Conservation (phyloP, 2,888 invertebrate species). For the Plagodis pulveraria region DNA sequence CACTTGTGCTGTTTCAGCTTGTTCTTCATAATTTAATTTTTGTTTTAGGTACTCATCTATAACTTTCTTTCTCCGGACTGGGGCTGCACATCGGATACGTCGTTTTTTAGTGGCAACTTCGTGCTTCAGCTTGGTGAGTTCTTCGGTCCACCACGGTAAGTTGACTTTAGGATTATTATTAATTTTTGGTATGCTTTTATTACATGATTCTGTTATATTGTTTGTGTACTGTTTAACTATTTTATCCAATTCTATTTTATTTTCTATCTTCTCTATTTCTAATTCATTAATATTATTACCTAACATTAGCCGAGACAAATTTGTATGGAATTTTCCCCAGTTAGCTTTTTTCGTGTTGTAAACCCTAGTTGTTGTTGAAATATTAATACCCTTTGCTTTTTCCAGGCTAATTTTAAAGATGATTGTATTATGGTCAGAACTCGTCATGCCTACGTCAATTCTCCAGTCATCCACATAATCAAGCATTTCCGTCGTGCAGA, state of each 20-base stretch:
- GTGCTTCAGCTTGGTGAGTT: conserved; percentile 27
- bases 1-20: conserved; percentile 17
- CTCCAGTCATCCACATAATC: conserved; percentile 12
- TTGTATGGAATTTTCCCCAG: conserved; percentile 4
- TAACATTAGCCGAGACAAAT: conserved; percentile 2
- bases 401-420: conserved; percentile 31
- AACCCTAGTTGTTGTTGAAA: conserved; percentile 22
- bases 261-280: conserved; percentile 3
- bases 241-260: background rate
- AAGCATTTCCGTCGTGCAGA: conserved; percentile 9
- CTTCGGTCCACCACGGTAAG: conserved; percentile 34
- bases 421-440: no score
- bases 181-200: conserved; percentile 2
- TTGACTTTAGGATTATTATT: conserved; percentile 2
- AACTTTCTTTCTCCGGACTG: conserved; percentile 21
- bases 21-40: conserved; percentile 29
- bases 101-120: conserved; percentile 26
- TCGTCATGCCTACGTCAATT: no score
- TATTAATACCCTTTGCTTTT: background rate
- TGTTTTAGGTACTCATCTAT: conserved; percentile 27
- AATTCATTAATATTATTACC: conserved; percentile 11
- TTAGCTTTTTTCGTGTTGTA: no score
- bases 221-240: no score
- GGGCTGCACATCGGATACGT: no score
- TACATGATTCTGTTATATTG: conserved; percentile 5